phyloP scores from a whole-genome alignment of 2,797 vertebrate genomes.

The Tokudaia muenninki region DNA sequence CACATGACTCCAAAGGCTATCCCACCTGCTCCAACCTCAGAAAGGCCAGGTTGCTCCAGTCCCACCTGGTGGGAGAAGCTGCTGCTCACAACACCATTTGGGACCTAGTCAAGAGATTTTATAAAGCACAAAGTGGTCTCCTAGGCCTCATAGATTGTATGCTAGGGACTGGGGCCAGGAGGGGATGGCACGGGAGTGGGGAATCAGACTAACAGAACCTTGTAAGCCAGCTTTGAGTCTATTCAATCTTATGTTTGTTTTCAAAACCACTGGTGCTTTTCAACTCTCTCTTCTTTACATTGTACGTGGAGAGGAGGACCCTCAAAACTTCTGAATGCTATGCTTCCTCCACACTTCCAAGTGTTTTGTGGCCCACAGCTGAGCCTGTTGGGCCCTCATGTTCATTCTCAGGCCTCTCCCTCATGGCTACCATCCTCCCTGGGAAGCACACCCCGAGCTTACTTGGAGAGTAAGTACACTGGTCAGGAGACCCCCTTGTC shows the following conservation, averaged over 20 bases:
- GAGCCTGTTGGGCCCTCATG: background rate
- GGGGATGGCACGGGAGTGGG: background rate
- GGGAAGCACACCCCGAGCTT: background rate
- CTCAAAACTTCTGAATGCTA: background rate
- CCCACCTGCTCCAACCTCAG: background rate
- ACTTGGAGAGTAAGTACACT: background rate
- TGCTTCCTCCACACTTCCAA: too few species aligned
- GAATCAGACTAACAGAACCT: background rate
- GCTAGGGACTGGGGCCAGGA: too few species aligned
- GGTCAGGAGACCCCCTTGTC: background rate
- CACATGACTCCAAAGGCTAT: background rate
- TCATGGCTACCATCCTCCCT: background rate
- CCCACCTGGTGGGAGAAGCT: background rate
- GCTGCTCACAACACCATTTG: background rate
- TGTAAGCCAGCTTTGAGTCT: background rate
- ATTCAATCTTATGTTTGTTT: background rate
- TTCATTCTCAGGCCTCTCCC: background rate
- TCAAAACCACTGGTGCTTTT: background rate
- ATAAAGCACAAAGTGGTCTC: background rate
- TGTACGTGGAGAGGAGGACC: background rate
- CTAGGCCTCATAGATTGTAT: background rate
- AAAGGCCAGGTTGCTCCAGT: background rate
- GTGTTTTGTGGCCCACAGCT: background rate
- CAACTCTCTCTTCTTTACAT: background rate
- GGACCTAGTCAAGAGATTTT: background rate